Evolutionary conservation across 2,888 invertebrate genomes (phyloP), one percentile per base, ranked within the genome.

Genomic region (Congeria kusceri): DNA sequence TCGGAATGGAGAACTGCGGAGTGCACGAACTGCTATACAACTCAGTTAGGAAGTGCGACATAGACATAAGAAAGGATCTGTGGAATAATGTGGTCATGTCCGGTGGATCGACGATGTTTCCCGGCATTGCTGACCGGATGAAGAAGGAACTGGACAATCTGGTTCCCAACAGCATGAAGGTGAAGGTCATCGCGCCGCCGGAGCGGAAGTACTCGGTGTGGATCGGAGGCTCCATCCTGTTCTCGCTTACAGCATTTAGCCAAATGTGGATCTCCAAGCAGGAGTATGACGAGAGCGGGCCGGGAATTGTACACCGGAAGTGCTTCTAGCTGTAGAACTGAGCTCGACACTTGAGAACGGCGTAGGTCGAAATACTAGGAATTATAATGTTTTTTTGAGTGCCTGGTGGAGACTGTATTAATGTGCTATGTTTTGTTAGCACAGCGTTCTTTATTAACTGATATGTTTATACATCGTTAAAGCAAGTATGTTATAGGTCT

Each of bases 141-240:
- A 79, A 84, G 74, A 77, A 76, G 49, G 84, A 84, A 63, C 62
- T 84, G 4, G 79, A 77, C 27, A 46, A 64, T n/a, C 65, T 83
- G 44, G 85, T 73, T 25, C 85, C 85, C 7, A 67, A 65, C 63
- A 61, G 76, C 13, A 83, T 85, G 80, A 85, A 85, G 59, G 71
- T 78, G 32, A 85, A 85, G 68, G 75, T 85, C 29, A 82, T 85
- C 58, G 85, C 85, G 23, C 77, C 80, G 49, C 80, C 91, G 77
- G 90, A 84, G 62, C 73, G 98, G 94, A 98, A 98, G 94, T 98
- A 98, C 96, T 89, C 98, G 92, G 98, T 98, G 88, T 98, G 98
- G 98, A 98, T 98, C 95, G 98, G 98, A 94, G 98, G 98, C 88
- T 98, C 98, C 94, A 98, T 98, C 95, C 95, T 98, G 92, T 97